These are phyloP conservation scores for Myoxocephalus aenaeus DNA, from an alignment of 2,797 vertebrate genomes.

Conservation along the genomic window DNA sequence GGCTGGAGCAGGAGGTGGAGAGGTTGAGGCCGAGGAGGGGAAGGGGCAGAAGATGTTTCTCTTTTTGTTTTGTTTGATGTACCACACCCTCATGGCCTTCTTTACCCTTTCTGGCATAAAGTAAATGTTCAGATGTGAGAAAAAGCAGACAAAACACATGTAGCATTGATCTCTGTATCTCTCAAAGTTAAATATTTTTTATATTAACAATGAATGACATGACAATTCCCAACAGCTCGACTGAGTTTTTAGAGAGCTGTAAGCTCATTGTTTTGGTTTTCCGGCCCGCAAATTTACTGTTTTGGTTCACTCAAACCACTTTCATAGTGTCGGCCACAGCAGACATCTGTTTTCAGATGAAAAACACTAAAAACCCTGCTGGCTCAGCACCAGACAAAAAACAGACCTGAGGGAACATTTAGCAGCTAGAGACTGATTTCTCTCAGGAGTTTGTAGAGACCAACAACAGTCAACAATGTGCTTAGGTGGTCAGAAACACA, in stretches of 20 bases:
- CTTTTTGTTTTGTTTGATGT: slow-evolving; percentile 56
- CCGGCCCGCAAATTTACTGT: not conserved
- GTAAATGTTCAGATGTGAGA: slow-evolving; percentile 30
- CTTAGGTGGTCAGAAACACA: not conserved
- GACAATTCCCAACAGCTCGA: not conserved
- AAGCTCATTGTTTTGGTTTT: slow-evolving; percentile 10
- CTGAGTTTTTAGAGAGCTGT: not conserved
- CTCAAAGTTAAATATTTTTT: slow-evolving; percentile 19
- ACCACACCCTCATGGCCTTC: slow-evolving; percentile 33
- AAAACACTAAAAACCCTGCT: not conserved
- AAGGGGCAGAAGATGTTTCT: slow-evolving; percentile 41
- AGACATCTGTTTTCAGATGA: not conserved
- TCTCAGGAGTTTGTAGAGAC: not conserved
- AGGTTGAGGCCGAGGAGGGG: slow-evolving; percentile 13
- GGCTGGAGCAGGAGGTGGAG: slow-evolving; percentile 50
- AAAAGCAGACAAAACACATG: slow-evolving; percentile 1
- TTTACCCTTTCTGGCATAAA: slow-evolving; percentile 34
- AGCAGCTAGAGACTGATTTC: not conserved
- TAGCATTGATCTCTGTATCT: not conserved
- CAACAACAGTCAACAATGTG: not conserved
- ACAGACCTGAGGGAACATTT: not conserved
- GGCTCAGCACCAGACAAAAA: not conserved
- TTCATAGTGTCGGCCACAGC: not conserved
- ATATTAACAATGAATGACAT: not conserved
- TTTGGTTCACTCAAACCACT: not conserved